Evolutionary conservation across 2,888 invertebrate genomes (phyloP), one percentile per base, ranked within the genome.

Genomic region (Idaea biselata): DNA sequence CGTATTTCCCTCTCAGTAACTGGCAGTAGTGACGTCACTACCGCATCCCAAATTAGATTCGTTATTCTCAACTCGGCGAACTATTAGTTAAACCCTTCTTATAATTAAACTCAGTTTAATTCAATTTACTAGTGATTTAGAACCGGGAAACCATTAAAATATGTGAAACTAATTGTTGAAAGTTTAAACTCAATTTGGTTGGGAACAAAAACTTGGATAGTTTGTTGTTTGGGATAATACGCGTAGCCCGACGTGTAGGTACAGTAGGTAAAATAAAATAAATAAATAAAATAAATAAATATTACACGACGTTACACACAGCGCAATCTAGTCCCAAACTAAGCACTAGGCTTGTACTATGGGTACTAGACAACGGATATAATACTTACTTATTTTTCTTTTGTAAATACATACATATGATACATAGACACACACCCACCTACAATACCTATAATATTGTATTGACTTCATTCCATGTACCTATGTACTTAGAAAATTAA

Each of bases 61-160:
- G 44, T 44, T 44, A 44, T 44, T 11, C 44, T 8, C 8, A 44
- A 44, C 44, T 44, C 14, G 8, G 44, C 44, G 44, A 44, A 44
- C 44, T 44, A 44, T 44, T 44, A 44, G 44, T 44, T 44, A 44
- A 44, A 44, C 44, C 44, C 44, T 44, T 44, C 44, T 44, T 44
- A 44, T 44, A 44, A 44, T 44, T 44, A 44, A 44, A 44, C 44
- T 8, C 44, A 44, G 44, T 44, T 44, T 44, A 44, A 44, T 44
- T 44, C 44, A 44, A 44, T 44, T 44, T 44, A 44, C 44, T 44
- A 14, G 44, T 44, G 44, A 44, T 44, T 44, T 44, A 44, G 44
- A 44, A 44, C 44, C 14, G 44, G 44, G 44, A 14, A 44, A 44
- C 44, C 8, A 14, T 44, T 44, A 44, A 44, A 44, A 44, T 44